Percentiles rank a stretch among this genome's conserved stretches.
phyloP scores from a whole-genome alignment of 2,888 invertebrate species.

The Heteromurus nitidus region DNA sequence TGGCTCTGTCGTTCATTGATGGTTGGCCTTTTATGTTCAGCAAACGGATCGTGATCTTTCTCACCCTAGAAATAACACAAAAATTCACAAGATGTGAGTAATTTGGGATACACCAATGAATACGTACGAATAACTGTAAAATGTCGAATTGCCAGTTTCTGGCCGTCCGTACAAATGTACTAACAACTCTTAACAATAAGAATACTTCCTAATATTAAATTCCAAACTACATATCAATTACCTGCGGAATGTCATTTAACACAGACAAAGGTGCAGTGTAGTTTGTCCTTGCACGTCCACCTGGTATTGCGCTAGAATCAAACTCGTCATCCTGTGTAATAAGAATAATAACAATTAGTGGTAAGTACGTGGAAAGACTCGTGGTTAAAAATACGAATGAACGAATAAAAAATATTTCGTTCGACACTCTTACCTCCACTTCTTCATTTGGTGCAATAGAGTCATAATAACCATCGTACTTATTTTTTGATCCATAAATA shows the following conservation, averaged over 20 bases:
- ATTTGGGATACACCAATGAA: neutral
- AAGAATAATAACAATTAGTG: neutral
- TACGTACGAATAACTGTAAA: too few species aligned
- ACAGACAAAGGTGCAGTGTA: constrained; percentile 91
- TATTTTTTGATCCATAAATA: constrained; percentile 88
- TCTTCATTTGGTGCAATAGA: constrained; percentile 98
- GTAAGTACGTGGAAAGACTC: neutral
- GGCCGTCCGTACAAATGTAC: too few species aligned
- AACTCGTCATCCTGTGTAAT: constrained; percentile 84
- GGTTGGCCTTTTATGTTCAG: constrained; percentile 91
- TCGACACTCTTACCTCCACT: constrained; percentile 80
- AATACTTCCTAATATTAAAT: neutral
- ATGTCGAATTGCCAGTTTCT: too few species aligned
- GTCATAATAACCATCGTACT: constrained; percentile 95
- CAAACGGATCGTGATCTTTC: constrained; percentile 96
- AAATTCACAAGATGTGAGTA: constrained; percentile 1
- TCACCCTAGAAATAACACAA: constrained; percentile 83
- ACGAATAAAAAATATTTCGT: neutral
- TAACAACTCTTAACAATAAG: too few species aligned
- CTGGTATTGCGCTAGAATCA: constrained; percentile 78
- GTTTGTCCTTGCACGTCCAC: constrained; percentile 83
- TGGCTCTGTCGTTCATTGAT: constrained; percentile 90
- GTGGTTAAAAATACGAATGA: neutral
- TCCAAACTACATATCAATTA: constrained; percentile 75
- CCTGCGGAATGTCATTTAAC: constrained; percentile 92